Evolutionary conservation across 2,797 vertebrate species (phyloP).

Genomic region (Remorina albescens): DNA sequence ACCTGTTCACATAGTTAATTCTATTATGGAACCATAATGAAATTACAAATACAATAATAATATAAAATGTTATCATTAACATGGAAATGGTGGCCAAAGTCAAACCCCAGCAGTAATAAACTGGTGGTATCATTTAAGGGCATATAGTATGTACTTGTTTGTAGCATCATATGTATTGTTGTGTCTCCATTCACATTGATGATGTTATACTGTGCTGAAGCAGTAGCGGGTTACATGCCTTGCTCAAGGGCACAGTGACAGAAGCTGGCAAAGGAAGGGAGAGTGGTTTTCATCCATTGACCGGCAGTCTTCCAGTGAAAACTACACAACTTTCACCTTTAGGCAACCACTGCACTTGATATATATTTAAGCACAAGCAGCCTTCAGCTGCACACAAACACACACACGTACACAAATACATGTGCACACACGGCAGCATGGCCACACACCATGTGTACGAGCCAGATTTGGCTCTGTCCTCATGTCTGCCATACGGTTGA

Average conservation of each 20-base stretch:
- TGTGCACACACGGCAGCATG: slow-evolving; percentile 33
- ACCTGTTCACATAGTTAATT: background rate
- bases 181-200: background rate
- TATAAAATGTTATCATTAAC: background rate
- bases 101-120: background rate
- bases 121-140: background rate
- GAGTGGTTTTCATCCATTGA: slow-evolving; percentile 62
- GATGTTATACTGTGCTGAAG: slow-evolving; percentile 22
- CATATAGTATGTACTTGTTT: background rate
- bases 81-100: background rate
- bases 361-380: slow-evolving; percentile 73
- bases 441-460: slow-evolving; percentile 75
- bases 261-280: slow-evolving; percentile 35
- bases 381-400: slow-evolving; percentile 58
- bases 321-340: slow-evolving; percentile 66
- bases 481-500: slow-evolving; percentile 81
- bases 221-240: slow-evolving; percentile 52
- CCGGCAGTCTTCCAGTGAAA: slow-evolving; percentile 64
- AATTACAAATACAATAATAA: too few species aligned
- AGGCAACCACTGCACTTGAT: slow-evolving; percentile 66
- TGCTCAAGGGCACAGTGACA: slow-evolving; percentile 64
- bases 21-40: background rate
- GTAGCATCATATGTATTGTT: slow-evolving; percentile 2
- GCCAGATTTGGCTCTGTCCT: slow-evolving; percentile 76
- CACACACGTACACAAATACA: slow-evolving; percentile 31